Evolutionary conservation across 2,888 invertebrate genomes (phyloP).

Genomic region (Cephus pulcher): DNA sequence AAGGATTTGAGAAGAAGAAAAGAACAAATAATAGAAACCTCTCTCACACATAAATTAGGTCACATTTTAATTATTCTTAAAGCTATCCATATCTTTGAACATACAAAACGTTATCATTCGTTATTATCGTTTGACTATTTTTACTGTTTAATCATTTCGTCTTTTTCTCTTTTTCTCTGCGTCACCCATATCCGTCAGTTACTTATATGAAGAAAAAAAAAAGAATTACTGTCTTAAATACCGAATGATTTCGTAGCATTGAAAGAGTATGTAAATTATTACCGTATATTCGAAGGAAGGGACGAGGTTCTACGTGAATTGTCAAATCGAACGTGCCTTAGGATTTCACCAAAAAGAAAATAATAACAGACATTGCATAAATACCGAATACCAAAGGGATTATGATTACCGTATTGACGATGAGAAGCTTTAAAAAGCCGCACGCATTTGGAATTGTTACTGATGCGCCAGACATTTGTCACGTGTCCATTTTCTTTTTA

Average conservation of each 20-base stretch:
- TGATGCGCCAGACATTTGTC: not conserved
- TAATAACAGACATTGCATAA: constrained; percentile 17
- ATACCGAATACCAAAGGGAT: constrained; percentile 36
- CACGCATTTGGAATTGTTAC: not conserved
- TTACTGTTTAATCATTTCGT: not conserved
- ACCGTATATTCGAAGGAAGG: not conserved
- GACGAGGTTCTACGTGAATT: not conserved
- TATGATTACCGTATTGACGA: constrained; percentile 2
- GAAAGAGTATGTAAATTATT: not conserved
- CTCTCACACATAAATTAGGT: not conserved
- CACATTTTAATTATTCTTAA: not conserved
- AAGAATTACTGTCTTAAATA: not conserved
- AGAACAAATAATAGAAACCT: not conserved
- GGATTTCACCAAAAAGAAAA: not conserved
- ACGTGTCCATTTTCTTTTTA: not conserved
- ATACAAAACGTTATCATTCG: not conserved
- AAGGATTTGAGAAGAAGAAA: not conserved
- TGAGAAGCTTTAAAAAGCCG: not conserved
- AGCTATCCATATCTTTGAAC: not conserved
- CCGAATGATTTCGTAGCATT: too few species aligned
- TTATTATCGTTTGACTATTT: not conserved
- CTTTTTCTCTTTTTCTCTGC: not conserved
- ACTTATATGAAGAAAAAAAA: not conserved
- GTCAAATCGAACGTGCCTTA: not conserved
- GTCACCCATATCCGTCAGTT: not conserved